A percentile compares a stretch with the other conserved stretches of the same genome.
Evolutionary conservation across 2,113 vertebrate species (phyloP).

Genomic region (Ictidomys tridecemlineatus): DNA sequence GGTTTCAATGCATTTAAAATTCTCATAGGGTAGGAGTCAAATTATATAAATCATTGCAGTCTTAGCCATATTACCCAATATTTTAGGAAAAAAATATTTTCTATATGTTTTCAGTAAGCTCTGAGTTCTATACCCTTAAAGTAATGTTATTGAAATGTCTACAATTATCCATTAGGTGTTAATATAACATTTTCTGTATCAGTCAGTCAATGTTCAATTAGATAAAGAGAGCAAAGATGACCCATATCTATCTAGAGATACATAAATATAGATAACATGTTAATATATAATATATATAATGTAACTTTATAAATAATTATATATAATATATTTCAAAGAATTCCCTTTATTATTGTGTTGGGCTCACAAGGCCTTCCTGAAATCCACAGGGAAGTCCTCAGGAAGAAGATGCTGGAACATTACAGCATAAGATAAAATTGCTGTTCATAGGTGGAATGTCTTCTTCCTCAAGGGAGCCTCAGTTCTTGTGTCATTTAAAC

Average conservation of each 20-base stretch:
- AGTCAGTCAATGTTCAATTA: neutral
- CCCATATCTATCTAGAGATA: neutral
- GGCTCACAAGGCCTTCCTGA: fast-evolving
- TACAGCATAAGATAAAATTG: neutral
- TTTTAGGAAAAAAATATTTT: neutral
- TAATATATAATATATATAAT: neutral
- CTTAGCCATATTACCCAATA: neutral
- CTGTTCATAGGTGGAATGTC: neutral
- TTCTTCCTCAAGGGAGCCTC: neutral
- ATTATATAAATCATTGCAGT: neutral
- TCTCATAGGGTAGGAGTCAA: neutral
- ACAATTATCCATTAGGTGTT: neutral
- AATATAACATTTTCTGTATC: neutral
- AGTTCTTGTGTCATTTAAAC: neutral
- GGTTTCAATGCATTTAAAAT: neutral
- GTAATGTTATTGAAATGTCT: neutral
- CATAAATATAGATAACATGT: neutral
- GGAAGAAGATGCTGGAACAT: fast-evolving
- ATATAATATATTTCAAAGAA: neutral
- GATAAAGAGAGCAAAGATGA: neutral
- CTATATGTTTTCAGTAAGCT: neutral
- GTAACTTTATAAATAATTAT: neutral
- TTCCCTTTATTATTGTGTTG: neutral
- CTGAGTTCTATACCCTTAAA: neutral
- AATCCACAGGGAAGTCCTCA: neutral